phyloP scores from a whole-genome alignment of 30 jellyfish, hydroid and myxozoan species.

The Aurelia aurita region DNA sequence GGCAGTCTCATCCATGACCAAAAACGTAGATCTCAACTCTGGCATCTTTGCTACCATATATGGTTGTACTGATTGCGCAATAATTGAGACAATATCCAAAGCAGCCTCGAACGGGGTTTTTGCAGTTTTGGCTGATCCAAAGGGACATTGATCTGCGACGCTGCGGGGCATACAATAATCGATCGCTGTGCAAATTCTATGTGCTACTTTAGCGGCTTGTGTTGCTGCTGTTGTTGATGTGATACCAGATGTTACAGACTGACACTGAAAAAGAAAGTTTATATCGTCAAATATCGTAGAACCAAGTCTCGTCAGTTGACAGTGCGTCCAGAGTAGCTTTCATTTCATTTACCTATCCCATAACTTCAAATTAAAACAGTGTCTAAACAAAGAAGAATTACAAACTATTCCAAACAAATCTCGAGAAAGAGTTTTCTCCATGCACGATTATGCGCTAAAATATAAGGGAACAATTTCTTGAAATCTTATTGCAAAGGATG shows the following conservation, averaged over 20 bases:
- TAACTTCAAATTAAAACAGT: no score
- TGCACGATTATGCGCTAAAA: no score
- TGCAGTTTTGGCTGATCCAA: background rate
- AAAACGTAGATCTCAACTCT: constrained; percentile 20
- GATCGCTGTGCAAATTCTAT: background rate
- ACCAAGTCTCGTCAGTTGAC: no score
- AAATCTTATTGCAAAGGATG: no score
- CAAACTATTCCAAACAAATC: no score
- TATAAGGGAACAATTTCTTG: no score
- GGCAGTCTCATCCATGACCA: constrained; percentile 11
- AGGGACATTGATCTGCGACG: constrained; percentile 9
- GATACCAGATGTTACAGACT: background rate
- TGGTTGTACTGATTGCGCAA: constrained; percentile 15
- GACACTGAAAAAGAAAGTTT: background rate
- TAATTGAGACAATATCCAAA: background rate
- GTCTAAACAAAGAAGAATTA: no score
- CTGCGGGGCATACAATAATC: constrained; percentile 5
- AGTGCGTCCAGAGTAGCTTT: no score
- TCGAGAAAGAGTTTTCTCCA: no score
- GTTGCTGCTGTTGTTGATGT: background rate
- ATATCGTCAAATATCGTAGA: no score
- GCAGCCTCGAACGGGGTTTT: constrained; percentile 6
- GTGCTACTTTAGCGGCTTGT: background rate
- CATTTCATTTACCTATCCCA: no score
- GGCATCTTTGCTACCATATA: background rate